Base-by-base conservation (phyloP, 2,113 vertebrate species). In the Oryzias celebensis region DNA sequence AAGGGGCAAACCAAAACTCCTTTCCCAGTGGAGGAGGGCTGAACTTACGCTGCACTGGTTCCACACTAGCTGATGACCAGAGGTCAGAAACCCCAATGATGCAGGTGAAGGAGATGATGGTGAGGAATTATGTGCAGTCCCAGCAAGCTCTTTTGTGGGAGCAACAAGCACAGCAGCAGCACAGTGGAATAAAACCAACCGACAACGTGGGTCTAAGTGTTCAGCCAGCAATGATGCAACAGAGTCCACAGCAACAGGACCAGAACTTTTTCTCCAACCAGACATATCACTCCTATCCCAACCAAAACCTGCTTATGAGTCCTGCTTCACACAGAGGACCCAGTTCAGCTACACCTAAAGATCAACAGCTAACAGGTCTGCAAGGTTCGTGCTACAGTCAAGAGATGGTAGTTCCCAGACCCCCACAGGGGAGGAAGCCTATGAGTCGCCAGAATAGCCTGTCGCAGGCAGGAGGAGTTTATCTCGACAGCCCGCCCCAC, bases 81-180 rank as follows among this genome's bases (percentile, higher is more conserved):
- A 85, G 88, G 56, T 92, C 86, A 4, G 93, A 94, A 84, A 91
- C 92, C 5, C 92, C 93, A 44, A 90, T 95, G 87, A 75, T 91
- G 85, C 96, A 98, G 69, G 91, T 94, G 69, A 99, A 98, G 74
- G 94, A 97, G 57, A 95, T 93, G 91, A 94, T 98, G 91, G 94
- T 98, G 41, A 90, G 96, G 59, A 96, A 93, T 78, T 98, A 99
- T 2, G 94, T 98, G 22, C 94, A 98, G 79, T 95, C 96, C 0
- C 97, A 98, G 84, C 96, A 98, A 88, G 96, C 94, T 2, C 91
- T 98, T 65, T 85, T 96, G 86, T 99, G 96, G 95, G 94, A 95
- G 62, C 92, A 91, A 23, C 89, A 92, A 66, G 83, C 92, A 7
- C 91, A 75, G 54, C 73, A 69, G 4, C 78, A 4, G 69, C 75